Base-by-base conservation (phyloP, 2,888 invertebrate species). In the Sylvicola cinctus region DNA sequence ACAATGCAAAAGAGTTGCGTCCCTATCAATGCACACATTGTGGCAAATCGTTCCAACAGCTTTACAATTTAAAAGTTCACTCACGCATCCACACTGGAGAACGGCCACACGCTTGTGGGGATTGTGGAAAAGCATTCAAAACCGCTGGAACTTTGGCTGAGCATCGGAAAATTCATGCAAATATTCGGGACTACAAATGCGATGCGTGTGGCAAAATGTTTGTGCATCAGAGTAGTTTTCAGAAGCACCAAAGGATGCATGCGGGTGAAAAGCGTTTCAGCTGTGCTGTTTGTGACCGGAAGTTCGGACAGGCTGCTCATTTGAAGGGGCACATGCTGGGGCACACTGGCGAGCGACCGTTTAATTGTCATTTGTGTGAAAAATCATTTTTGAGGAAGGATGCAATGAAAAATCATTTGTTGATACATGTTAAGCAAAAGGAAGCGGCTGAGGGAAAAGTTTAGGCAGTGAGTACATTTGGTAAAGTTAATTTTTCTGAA, bases 261-360 rank as follows among this genome's bases (percentile, higher is more conserved):
- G 25, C 33, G 4, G 39, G 36, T 4, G 38, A 39, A 28, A 36
- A 38, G 25, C 36, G 32, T 2, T 16, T 31, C 27, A 25, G 32
- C 4, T 39, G 41, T 15, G 10, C 10, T 3, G 11, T 38, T 4
- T 41, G 41, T 16, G 23, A 33, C 6, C 31, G 36, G 14, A 12
- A 13, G 2, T 41, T 41, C 29, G 25, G 29, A 1, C 39, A 39
- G 20, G 26, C 38, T 4, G 36, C 29, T 11, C 36, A 39, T 33
- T 33, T 38, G 5, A 25, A 26, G 2, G 29, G 32, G 20, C 40
- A 41, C 14, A 32, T 31, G 11, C 14, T 32, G 3, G 35, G 12
- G 7, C 40, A 41, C 27, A 39, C 41, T 1, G 35, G 35, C 2
- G 36, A 41, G 28, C 36, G 37, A 31, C 39, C 36, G 4, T 39